phyloP scores from a whole-genome alignment of 2,888 invertebrate species.

The Nomada fabriciana region DNA sequence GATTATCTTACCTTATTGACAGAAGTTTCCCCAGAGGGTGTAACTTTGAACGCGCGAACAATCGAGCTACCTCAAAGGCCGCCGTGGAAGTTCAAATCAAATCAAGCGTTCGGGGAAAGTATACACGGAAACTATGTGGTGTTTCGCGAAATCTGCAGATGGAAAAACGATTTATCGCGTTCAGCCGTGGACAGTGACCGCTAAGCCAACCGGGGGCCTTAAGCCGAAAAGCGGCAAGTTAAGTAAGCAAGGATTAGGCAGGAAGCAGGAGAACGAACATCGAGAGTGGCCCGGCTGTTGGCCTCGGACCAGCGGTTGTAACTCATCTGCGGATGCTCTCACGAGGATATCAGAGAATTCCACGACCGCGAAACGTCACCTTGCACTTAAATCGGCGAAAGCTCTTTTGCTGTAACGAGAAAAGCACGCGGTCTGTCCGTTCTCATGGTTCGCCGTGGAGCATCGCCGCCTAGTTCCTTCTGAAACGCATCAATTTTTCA shows the following conservation, averaged over 20 bases:
- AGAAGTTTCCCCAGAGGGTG: too few relatives aligned
- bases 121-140: not conserved
- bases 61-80: too few relatives aligned
- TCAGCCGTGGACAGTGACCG: constrained; percentile 69
- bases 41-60: too few relatives aligned
- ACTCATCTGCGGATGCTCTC: constrained; percentile 80
- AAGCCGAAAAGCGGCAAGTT: constrained; percentile 83
- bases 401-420: constrained; percentile 71
- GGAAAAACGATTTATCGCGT: constrained; percentile 60
- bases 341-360: constrained; percentile 81
- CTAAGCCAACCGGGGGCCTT: constrained; percentile 76
- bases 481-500: constrained; percentile 14
- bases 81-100: too few relatives aligned
- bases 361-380: constrained; percentile 80
- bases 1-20: too few relatives aligned
- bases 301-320: constrained; percentile 49
- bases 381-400: constrained; percentile 79
- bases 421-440: constrained; percentile 63
- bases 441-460: constrained; percentile 51
- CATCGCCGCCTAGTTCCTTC: too few relatives aligned
- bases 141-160: constrained; percentile 29
- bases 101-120: not conserved
- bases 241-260: constrained; percentile 81
- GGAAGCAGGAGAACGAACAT: constrained; percentile 42
- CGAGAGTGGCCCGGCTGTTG: constrained; percentile 25